phyloP scores from a whole-genome alignment of 2,888 invertebrate species.

The Pollenia angustigena region DNA sequence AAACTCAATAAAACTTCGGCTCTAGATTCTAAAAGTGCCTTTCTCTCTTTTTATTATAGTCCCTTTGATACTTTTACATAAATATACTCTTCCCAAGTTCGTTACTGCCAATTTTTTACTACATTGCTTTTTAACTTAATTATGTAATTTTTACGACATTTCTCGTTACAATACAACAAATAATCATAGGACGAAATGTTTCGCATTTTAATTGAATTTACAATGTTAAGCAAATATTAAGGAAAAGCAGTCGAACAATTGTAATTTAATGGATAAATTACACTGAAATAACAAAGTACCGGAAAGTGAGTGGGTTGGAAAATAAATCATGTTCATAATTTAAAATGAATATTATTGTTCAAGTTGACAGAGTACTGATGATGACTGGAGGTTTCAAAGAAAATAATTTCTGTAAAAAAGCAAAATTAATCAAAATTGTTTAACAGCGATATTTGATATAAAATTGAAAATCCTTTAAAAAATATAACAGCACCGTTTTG shows the following conservation, averaged over 20 bases:
- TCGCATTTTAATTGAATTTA: constrained; percentile 19
- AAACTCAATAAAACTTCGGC: too few relatives aligned
- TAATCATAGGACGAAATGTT: neutral
- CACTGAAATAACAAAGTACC: neutral
- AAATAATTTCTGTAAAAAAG: neutral
- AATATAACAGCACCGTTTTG: too few relatives aligned
- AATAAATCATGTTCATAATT: neutral
- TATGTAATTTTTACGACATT: constrained; percentile 14
- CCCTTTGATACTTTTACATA: neutral
- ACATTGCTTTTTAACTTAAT: constrained; percentile 24
- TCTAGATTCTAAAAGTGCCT: too few relatives aligned
- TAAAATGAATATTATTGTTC: neutral
- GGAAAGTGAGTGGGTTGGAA: too few relatives aligned
- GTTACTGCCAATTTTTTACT: neutral
- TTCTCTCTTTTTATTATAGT: too few relatives aligned
- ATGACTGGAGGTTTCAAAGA: neutral
- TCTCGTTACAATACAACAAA: constrained; percentile 3
- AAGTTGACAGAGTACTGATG: neutral
- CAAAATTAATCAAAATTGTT: too few relatives aligned
- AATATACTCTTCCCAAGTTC: neutral
- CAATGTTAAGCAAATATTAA: neutral
- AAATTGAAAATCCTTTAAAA: too few relatives aligned
- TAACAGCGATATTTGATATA: too few relatives aligned
- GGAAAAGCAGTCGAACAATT: neutral
- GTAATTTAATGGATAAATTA: neutral